Evolutionary conservation across 2,888 invertebrate genomes (phyloP).

Genomic region (Meiosimyza decipiens): DNA sequence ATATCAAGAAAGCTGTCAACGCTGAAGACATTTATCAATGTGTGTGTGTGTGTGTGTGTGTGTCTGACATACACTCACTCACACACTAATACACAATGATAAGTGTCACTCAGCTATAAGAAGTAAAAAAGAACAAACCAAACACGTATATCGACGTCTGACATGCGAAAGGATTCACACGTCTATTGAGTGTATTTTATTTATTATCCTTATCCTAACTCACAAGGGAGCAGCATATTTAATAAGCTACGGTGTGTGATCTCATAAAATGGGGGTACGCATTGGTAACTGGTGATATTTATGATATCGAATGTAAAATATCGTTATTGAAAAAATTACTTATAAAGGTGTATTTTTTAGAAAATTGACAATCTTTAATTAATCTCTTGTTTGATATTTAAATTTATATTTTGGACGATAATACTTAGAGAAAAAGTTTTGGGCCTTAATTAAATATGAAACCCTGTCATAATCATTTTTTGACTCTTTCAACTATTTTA

Average conservation of each 20-base stretch:
- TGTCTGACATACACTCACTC: not conserved
- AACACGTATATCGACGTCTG: not conserved
- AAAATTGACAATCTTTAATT: too few species aligned
- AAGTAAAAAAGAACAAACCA: not conserved
- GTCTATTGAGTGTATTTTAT: not conserved
- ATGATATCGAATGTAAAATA: too few species aligned
- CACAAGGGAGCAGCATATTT: not conserved
- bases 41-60: not conserved
- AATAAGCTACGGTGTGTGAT: not conserved
- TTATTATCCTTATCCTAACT: not conserved
- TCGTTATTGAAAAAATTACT: too few species aligned
- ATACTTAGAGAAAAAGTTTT: too few species aligned
- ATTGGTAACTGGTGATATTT: not conserved
- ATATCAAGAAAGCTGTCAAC: slow-evolving; percentile 37
- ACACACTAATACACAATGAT: not conserved
- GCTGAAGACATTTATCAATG: slow-evolving; percentile 35
- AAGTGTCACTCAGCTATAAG: slow-evolving; percentile 5
- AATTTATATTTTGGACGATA: too few species aligned
- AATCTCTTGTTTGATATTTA: too few species aligned
- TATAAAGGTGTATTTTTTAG: too few species aligned
- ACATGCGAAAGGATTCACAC: not conserved
- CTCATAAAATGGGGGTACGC: not conserved
- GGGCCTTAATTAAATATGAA: too few species aligned
- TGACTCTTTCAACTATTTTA: too few species aligned
- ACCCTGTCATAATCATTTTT: too few species aligned